A percentile compares a stretch with the other conserved stretches of the same genome.
Conservation (phyloP, 2,888 invertebrate genomes). For the Cataglyphis altisquamis region DNA sequence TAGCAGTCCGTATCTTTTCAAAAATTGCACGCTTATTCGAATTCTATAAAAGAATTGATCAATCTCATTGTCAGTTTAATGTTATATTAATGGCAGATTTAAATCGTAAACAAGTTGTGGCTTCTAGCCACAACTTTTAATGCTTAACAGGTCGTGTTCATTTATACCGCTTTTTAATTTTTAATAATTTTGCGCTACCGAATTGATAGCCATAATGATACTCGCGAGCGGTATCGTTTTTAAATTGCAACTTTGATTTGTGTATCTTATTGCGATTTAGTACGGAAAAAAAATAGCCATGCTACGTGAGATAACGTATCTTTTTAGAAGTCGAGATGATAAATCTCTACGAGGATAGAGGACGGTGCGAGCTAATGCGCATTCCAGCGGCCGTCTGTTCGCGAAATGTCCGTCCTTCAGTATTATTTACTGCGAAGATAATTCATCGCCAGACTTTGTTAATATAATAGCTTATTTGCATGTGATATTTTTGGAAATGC, state of each 20-base stretch:
- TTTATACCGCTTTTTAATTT: neutral
- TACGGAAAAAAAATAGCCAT: neutral
- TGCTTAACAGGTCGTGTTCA: neutral
- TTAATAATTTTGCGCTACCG: neutral
- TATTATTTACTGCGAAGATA: constrained; percentile 50
- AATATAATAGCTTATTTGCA: constrained; percentile 57
- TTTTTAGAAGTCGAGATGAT: constrained; percentile 52
- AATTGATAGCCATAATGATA: neutral
- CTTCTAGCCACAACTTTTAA: neutral
- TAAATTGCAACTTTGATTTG: constrained; percentile 15
- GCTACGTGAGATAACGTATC: constrained; percentile 37
- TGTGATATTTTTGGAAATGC: constrained; percentile 46
- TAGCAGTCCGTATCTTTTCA: neutral
- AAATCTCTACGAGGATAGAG: constrained; percentile 46
- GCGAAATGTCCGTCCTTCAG: constrained; percentile 51
- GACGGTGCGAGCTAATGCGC: constrained; percentile 49
- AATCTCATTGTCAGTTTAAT: neutral
- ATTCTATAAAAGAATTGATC: neutral
- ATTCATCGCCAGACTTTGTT: constrained; percentile 57
- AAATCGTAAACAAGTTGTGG: neutral
- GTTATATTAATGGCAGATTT: neutral
- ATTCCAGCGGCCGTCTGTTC: constrained; percentile 47
- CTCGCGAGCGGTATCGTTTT: neutral
- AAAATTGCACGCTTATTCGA: neutral
- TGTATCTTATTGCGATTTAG: constrained; percentile 19